Percentiles rank a stretch among this genome's conserved stretches.
Conservation (phyloP, 2,797 vertebrate genomes). For the Peromyscus aztecus region DNA sequence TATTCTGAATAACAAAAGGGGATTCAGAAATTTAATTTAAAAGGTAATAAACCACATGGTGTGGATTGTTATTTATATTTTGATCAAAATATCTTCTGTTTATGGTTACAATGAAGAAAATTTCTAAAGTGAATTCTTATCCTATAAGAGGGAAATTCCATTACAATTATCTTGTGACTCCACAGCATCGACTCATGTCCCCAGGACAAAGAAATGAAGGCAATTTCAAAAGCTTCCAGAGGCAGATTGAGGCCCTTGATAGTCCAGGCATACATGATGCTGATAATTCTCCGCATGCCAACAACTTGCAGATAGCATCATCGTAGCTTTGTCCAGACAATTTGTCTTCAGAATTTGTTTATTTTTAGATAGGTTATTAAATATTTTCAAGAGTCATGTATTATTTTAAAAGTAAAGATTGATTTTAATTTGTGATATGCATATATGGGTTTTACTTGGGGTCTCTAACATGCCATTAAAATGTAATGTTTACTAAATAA, state of each 20-base stretch:
- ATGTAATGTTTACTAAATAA: not conserved
- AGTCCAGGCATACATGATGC: not conserved
- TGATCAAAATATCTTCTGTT: constrained; percentile 51
- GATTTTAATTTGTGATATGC: not conserved
- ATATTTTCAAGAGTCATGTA: not conserved
- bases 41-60: not conserved
- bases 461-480: not conserved
- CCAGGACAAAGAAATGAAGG: constrained; percentile 60
- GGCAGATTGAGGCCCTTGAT: not conserved
- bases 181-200: not conserved
- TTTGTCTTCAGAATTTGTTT: constrained; percentile 5
- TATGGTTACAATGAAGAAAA: constrained; percentile 43
- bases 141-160: not conserved
- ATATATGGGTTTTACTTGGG: not conserved
- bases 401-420: not conserved
- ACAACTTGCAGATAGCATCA: not conserved
- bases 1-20: constrained; percentile 39
- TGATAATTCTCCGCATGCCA: not conserved
- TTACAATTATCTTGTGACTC: constrained; percentile 46
- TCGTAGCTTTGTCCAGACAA: not conserved
- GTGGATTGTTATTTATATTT: constrained; percentile 63
- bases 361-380: constrained; percentile 47
- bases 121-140: constrained; percentile 66
- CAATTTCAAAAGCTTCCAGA: constrained; percentile 62
- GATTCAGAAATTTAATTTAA: constrained; percentile 28